Evolutionary conservation across 2,888 invertebrate species (phyloP), one percentile per base, ranked within the genome.

Genomic region (Ennomos erosarius): DNA sequence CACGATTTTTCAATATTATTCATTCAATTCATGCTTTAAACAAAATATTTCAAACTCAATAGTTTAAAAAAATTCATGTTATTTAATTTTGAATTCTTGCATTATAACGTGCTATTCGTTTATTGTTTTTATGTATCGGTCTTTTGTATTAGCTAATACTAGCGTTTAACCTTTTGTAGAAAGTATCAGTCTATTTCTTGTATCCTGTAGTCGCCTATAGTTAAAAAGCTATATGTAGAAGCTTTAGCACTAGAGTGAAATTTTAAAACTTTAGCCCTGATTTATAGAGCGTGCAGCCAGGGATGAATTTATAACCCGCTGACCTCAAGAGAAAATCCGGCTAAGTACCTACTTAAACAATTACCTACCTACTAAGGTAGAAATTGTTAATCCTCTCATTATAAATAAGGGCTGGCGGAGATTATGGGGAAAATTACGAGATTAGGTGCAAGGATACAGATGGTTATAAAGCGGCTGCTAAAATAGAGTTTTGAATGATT

Each of bases 301-400:
- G 16, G 49, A 4, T 59, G 71, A 74, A 72, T 68, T 74, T 61
- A 70, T 73, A 75, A 67, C 53, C 55, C 65, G 68, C 65, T 57
- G 55, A 63, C 64, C 61, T 71, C 52, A 47, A 50, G 74, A 83
- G 73, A 73, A 79, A 84, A 81, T 81, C 80, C 79, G 78, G 70
- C 79, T 76, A 26, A 26, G 26, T 70, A 77, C 83, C 75, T 76
- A 78, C 76, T 81, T 71, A 78, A 78, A 76, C 76, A 84, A 87
- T 82, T 82, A 82, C 76, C n/a, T n/a, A n/a, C n/a, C n/a, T 79
- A 77, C n/a, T n/a, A 74, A 78, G 75, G 73, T 75, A 78, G 82
- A 83, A 54, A 81, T 83, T 84, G 85, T 86, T 82, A 85, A 88
- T 87, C 82, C 82, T 67, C 79, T 85, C 81, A 86, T 88, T 86